phyloP scores from a whole-genome alignment of 2,888 invertebrate species.

The Smittia sp. region DNA sequence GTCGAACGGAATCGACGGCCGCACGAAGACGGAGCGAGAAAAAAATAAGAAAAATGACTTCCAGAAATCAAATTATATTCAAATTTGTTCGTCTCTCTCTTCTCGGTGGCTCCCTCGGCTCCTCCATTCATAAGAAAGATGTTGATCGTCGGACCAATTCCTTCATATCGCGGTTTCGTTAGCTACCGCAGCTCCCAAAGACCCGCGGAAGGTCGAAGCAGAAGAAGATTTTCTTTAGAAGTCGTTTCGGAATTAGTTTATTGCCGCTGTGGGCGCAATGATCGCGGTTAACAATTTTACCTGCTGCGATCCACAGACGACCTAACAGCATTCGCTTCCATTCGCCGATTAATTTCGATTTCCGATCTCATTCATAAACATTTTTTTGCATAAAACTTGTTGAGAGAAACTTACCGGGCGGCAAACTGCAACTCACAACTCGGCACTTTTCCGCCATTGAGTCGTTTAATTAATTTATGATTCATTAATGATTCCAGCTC shows the following conservation, averaged over 20 bases:
- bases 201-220: not conserved
- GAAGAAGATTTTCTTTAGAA: constrained; percentile 37
- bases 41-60: constrained; percentile 36
- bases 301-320: constrained; percentile 39
- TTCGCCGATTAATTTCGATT: not conserved
- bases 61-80: constrained; percentile 42
- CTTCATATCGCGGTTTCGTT: not conserved
- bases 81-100: constrained; percentile 31
- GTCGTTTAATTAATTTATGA: constrained; percentile 7
- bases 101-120: not conserved
- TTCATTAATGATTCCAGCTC: not conserved
- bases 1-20: not conserved
- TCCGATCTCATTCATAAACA: constrained; percentile 18
- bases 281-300: constrained; percentile 30
- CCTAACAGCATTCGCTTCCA: constrained; percentile 2
- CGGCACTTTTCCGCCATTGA: not conserved
- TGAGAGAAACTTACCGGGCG: too few species aligned
- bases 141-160: not conserved
- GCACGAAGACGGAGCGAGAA: not conserved
- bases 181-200: constrained; percentile 11
- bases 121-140: constrained; percentile 5
- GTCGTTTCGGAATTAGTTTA: constrained; percentile 38
- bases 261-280: constrained; percentile 37
- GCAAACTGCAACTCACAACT: too few species aligned
- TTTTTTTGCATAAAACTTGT: not conserved